phyloP scores from a whole-genome alignment of 2,113 vertebrate genomes.

The Psilopsiagon aurifrons region DNA sequence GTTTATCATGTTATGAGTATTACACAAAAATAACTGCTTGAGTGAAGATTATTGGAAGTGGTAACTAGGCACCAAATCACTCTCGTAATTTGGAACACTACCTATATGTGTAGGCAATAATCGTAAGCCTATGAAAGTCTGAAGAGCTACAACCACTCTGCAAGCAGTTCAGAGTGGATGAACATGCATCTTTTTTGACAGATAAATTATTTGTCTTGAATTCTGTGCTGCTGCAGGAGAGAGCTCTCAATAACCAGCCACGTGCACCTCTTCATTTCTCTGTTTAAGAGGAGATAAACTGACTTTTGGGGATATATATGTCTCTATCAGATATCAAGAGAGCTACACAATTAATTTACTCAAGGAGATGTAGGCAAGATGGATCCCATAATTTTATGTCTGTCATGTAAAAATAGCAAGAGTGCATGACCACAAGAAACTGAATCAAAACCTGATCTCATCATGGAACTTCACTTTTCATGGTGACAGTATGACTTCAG shows the following conservation, averaged over 20 bases:
- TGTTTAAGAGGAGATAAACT: not conserved
- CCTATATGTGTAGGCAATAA: not conserved
- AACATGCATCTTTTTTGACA: not conserved
- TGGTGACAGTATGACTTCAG: not conserved
- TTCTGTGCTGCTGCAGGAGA: not conserved
- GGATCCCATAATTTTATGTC: not conserved
- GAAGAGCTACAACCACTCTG: not conserved
- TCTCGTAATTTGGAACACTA: not conserved
- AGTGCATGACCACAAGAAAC: not conserved
- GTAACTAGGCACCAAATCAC: not conserved
- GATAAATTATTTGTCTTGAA: not conserved
- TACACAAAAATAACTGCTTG: not conserved
- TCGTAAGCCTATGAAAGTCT: rapidly evolving
- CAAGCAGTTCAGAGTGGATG: not conserved
- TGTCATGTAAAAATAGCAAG: not conserved
- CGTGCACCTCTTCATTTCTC: not conserved
- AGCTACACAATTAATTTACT: not conserved
- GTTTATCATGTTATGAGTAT: not conserved
- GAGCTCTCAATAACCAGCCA: not conserved
- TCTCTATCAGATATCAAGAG: not conserved
- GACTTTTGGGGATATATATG: not conserved
- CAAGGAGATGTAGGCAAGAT: not conserved
- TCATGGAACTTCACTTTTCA: not conserved
- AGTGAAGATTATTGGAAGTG: not conserved
- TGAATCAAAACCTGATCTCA: not conserved